A percentile compares a stretch with the other conserved stretches of the same genome.
phyloP scores from a whole-genome alignment of 2,797 vertebrate genomes.

The Schizopygopsis pylzovi region DNA sequence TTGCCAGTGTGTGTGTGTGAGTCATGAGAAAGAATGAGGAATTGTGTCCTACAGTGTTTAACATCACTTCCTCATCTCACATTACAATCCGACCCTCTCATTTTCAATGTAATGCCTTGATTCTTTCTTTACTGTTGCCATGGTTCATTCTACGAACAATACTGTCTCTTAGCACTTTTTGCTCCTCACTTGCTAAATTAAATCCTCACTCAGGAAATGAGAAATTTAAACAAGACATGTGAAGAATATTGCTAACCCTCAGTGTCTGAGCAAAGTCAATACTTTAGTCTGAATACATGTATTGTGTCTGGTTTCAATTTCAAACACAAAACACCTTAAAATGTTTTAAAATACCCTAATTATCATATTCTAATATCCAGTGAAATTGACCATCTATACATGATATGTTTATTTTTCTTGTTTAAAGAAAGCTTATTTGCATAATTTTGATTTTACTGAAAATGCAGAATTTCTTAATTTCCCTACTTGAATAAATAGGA shows the following conservation, averaged over 20 bases:
- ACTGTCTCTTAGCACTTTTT: background rate
- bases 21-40: constrained; percentile 35
- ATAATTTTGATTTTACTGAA: background rate
- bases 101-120: constrained; percentile 25
- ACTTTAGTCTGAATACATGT: background rate
- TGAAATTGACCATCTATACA: no score
- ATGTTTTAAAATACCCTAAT: no score
- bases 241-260: constrained; percentile 1
- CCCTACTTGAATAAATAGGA: background rate
- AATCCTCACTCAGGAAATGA: background rate
- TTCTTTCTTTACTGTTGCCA: background rate
- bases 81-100: background rate
- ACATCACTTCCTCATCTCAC: constrained; percentile 30
- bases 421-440: background rate
- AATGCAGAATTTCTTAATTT: background rate
- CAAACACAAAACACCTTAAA: no score
- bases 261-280: background rate
- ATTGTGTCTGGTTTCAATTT: background rate
- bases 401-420: background rate
- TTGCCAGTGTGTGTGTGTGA: background rate
- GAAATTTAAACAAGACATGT: background rate
- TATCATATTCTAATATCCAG: no score
- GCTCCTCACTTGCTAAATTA: background rate
- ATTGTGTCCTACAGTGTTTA: constrained; percentile 20
- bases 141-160: background rate